A percentile compares a stretch with the other conserved stretches of the same genome.
phyloP scores from a whole-genome alignment of 1,140 invertebrate genomes.

The Plutomurus gul region DNA sequence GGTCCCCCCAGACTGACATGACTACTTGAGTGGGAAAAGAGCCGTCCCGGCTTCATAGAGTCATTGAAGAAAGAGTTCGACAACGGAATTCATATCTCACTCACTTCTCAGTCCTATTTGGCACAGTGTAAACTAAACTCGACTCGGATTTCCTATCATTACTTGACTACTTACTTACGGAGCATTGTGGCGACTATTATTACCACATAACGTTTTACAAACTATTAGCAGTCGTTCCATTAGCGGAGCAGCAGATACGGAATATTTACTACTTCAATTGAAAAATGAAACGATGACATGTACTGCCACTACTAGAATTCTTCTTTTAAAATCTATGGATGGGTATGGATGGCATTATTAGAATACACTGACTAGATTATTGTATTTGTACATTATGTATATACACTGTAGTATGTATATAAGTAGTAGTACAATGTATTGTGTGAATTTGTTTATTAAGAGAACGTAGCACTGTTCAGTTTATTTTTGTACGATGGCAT shows the following conservation, averaged over 20 bases:
- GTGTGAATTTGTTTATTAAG: no score
- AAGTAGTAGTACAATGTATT: no score
- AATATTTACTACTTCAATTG: no score
- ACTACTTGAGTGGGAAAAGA: conserved; percentile 6
- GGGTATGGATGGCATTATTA: no score
- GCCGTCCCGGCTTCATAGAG: neutral
- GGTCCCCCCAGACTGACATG: no score
- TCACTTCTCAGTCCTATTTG: neutral
- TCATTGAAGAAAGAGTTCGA: neutral
- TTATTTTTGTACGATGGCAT: neutral
- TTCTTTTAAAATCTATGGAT: neutral
- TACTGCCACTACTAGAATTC: neutral
- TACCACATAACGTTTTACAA: neutral
- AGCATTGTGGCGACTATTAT: neutral
- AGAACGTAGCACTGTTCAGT: no score
- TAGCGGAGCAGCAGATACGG: no score
- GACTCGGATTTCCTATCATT: neutral
- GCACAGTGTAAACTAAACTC: neutral
- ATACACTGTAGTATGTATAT: no score
- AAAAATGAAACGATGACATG: neutral
- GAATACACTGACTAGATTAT: no score
- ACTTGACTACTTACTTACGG: no score
- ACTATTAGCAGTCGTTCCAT: neutral
- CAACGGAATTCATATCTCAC: neutral
- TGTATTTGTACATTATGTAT: no score